These are phyloP conservation scores for Spermophilus dauricus DNA, from an alignment of 2,113 vertebrate species.

Conservation along the genomic window DNA sequence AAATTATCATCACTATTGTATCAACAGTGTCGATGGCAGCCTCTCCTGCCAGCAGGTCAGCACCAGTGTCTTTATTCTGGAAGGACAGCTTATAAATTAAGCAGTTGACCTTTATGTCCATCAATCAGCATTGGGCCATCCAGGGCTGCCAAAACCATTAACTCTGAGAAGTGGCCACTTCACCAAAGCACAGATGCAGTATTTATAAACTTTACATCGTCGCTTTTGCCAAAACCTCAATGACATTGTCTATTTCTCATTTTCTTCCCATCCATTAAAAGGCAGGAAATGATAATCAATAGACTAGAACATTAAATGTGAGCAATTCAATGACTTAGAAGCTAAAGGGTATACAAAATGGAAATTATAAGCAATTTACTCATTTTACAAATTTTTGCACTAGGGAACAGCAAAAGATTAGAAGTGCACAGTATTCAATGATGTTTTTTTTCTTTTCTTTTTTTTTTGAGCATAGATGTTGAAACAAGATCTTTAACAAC, in stretches of 20 bases:
- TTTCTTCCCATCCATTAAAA: conserved; percentile 56
- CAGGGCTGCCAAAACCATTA: conserved; percentile 77
- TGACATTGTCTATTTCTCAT: conserved; percentile 61
- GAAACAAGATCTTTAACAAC: neutral
- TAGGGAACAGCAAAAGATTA: neutral
- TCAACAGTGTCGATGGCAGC: conserved; percentile 19
- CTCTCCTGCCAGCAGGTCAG: conserved; percentile 44
- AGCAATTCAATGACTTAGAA: conserved; percentile 61
- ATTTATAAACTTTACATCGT: conserved; percentile 73
- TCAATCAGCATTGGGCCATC: conserved; percentile 60
- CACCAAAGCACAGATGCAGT: conserved; percentile 69
- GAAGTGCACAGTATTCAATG: neutral
- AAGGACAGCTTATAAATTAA: conserved; percentile 76
- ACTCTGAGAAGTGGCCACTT: conserved; percentile 73
- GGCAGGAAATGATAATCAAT: conserved; percentile 76
- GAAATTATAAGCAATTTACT: neutral
- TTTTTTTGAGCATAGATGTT: neutral
- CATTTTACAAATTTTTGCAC: neutral
- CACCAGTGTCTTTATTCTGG: conserved; percentile 62
- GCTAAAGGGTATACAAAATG: neutral
- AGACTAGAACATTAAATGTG: conserved; percentile 37
- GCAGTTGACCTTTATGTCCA: conserved; percentile 79
- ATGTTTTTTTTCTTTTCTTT: neutral
- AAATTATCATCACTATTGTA: conserved; percentile 65
- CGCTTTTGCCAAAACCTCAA: conserved; percentile 73